Evolutionary conservation across 2,113 vertebrate species (phyloP).

Genomic region (Triplophysa tibetana): DNA sequence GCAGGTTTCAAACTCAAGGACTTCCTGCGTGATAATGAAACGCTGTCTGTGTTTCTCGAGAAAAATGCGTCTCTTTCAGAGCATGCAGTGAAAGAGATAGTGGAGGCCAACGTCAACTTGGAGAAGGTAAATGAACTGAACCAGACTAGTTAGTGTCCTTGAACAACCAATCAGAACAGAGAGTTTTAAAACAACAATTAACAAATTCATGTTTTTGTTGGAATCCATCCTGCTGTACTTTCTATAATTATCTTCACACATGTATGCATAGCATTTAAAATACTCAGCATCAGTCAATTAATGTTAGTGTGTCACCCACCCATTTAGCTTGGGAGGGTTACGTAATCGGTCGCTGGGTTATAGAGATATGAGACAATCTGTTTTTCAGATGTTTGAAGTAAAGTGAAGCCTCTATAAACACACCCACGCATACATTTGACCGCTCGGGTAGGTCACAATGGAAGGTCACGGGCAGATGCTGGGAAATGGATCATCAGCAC

Average conservation of each 20-base stretch:
- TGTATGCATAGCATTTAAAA: background rate
- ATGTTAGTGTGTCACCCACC: background rate
- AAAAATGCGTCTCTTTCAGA: slow-evolving; percentile 82
- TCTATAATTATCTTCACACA: background rate
- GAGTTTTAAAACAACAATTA: too few relatives aligned
- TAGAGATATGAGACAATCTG: background rate
- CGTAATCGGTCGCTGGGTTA: background rate
- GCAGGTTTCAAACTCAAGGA: slow-evolving; percentile 89
- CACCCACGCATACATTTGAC: background rate
- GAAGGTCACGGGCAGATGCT: background rate
- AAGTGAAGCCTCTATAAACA: background rate
- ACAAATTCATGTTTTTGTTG: too few relatives aligned
- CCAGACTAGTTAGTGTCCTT: background rate
- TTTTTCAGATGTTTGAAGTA: background rate
- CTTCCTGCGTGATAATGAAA: slow-evolving; percentile 88
- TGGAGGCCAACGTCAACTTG: slow-evolving; percentile 83
- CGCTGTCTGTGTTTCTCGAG: slow-evolving; percentile 86
- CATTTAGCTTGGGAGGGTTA: background rate
- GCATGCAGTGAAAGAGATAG: slow-evolving; percentile 76
- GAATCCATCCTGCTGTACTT: background rate
- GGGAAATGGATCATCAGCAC: background rate
- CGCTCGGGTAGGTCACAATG: background rate
- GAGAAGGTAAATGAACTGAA: slow-evolving; percentile 76
- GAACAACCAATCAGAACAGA: background rate
- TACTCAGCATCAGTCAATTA: background rate